Base-by-base conservation (phyloP, 2,797 vertebrate genomes). In the Trachops cirrhosus region DNA sequence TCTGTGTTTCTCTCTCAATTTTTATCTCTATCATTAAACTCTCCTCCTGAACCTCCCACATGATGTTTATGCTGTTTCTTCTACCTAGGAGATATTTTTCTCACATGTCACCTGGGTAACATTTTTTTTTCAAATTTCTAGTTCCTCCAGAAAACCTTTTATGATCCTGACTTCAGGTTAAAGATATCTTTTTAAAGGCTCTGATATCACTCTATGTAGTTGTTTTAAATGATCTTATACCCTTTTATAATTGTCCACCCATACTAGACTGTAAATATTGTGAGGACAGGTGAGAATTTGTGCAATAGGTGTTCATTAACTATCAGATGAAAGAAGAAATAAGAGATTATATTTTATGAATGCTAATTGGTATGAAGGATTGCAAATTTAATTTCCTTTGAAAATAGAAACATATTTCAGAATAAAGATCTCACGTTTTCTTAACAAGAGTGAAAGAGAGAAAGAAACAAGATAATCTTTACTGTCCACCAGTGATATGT, bases 261-360 rank as follows among this genome's bases (percentile, higher is more conserved):
- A 21, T 18, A 64, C 10, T 67, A 46, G 75, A 84, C 32, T 78
- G 9, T 78, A 80, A 85, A 59, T 9, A 39, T 22, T 32, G 32
- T 75, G 75, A 79, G 3, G 32, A 26, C 15, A 41, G 18, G 9
- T 16, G 59, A 52, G 1, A 29, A 5, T 80, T 71, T 75, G 59
- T 37, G 9, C 62, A n/a, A 44, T 48, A 78, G 8, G 2, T 46
- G 29, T 29, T 67, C 15, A 84, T 80, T 71, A 80, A 79, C 71
- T 97, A 92, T 57, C 26, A 92, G 34, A 34, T 90, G 68, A 85
- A 91, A 73, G 64, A 83, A 87, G 22, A 71, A 92, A 95, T 44
- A 44, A 88, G 37, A 94, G 71, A 89, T 64, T 86, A n/a, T 44
- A 85, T 79, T 57, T 84, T 71, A 91, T 84, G 50, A 71, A 50